Evolutionary conservation across 92 coral and sea anemone genomes (phyloP), one percentile per base, ranked within the genome.

Genomic region (Zoanthus sansibaricus): DNA sequence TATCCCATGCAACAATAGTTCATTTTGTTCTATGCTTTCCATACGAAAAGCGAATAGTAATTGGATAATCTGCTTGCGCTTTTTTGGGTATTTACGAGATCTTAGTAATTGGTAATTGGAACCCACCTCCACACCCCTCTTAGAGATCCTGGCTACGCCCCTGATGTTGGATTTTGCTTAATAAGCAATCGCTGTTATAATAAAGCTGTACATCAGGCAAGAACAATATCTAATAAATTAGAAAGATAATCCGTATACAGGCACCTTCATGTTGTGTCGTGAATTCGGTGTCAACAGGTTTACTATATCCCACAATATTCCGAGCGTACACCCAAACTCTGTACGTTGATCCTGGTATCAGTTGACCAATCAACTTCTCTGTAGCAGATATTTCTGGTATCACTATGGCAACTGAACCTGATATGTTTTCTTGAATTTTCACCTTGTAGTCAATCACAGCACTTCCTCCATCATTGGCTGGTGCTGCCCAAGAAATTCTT

Each of bases 241-340:
- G 14, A n/a, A 58, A n/a, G 4, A 52, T 6, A 52, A 52, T 9
- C 25, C 9, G 9, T 1, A 21, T 69, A 42, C 30, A 0, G 25
- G 5, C 37, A 71, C 76, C 76, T 71, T 71, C 20, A 42, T 15
- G 14, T 15, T 11, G 3, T 71, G 21, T 30, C 18, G 48, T 71
- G 49, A 71, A 42, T 18, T 5, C 20, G 9, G 3, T 12, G 15
- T 16, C 18, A 71, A 12, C 18, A 33, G 76, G 49, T 15, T 71
- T 32, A 11, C 76, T 71, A 20, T 72, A 72, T 33, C 76, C 76
- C 6, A 71, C 76, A 18, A 71, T 71, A 42, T 71, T 71, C 76
- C 49, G 33, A 31, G 52, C 52, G 76, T 71, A 71, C 17, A 71
- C 76, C 76, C 76, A 71, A 31, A 30, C 76, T 25, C 18, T 9